Percentiles rank a stretch among this genome's conserved stretches.
Evolutionary conservation across 2,113 vertebrate species (phyloP).

Genomic region (Otolemur garnettii): DNA sequence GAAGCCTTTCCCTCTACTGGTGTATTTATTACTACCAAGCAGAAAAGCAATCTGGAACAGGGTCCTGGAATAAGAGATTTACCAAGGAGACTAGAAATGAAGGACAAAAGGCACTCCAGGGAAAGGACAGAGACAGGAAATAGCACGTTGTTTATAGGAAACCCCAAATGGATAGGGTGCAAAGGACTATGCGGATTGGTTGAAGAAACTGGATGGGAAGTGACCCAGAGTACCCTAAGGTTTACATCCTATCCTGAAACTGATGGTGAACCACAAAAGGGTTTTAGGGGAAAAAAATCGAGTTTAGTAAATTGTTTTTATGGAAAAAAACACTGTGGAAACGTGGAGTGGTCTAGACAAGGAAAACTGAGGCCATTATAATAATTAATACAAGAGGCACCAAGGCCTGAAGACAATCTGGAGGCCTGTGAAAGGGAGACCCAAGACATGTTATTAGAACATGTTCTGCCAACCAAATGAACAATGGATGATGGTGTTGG

Average conservation of each 20-base stretch:
- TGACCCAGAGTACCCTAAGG: background rate
- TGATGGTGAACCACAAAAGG: background rate
- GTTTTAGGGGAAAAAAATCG: background rate
- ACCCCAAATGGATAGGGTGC: background rate
- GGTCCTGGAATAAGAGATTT: background rate
- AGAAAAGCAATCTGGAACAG: background rate
- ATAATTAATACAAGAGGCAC: background rate
- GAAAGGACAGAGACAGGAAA: background rate
- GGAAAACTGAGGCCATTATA: background rate
- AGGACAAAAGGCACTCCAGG: background rate
- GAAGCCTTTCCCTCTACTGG: background rate
- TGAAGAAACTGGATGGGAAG: background rate
- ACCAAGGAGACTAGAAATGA: background rate
- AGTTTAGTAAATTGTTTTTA: background rate
- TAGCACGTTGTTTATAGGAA: background rate
- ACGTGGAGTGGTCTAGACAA: background rate
- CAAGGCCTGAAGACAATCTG: background rate
- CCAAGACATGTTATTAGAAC: rapidly evolving
- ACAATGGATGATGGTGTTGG: background rate
- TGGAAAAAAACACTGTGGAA: background rate
- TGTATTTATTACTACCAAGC: background rate
- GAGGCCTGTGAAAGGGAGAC: background rate
- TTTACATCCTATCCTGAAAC: background rate
- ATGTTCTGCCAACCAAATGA: background rate
- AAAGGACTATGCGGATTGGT: background rate